phyloP scores from a whole-genome alignment of 2,797 vertebrate species.

The Octomys mimax region DNA sequence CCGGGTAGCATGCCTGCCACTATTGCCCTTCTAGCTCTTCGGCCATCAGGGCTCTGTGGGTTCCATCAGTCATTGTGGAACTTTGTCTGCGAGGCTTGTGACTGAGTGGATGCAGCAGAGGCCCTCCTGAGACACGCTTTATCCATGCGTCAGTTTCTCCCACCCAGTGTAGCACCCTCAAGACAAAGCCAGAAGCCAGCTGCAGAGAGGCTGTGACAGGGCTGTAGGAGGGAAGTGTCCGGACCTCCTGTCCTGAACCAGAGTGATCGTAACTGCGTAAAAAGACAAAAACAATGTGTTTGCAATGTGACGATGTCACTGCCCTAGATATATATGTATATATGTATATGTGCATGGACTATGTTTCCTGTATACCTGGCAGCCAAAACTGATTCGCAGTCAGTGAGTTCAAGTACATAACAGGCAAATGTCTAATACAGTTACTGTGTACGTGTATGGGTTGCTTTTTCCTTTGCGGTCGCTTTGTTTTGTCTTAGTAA shows the following conservation, averaged over 20 bases:
- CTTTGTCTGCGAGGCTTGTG: not conserved
- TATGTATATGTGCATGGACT: slow-evolving; percentile 85
- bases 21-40: slow-evolving; percentile 1
- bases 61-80: not conserved
- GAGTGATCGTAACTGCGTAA: slow-evolving; percentile 61
- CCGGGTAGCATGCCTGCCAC: slow-evolving; percentile 60
- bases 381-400: slow-evolving; percentile 75
- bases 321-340: slow-evolving; percentile 83
- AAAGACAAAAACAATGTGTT: slow-evolving; percentile 76
- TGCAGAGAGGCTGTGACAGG: slow-evolving; percentile 76
- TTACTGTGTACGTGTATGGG: slow-evolving; percentile 70
- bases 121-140: not conserved
- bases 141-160: slow-evolving; percentile 2
- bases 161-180: not conserved
- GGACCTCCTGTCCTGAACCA: slow-evolving; percentile 19
- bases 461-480: slow-evolving; percentile 52
- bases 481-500: slow-evolving; percentile 77
- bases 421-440: slow-evolving; percentile 77
- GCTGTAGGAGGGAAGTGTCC: slow-evolving; percentile 58
- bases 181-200: slow-evolving; percentile 66
- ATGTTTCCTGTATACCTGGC: slow-evolving; percentile 81
- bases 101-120: not conserved
- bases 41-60: not conserved
- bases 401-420: slow-evolving; percentile 80
- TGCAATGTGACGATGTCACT: slow-evolving; percentile 73